Base-by-base conservation (phyloP, 2,797 vertebrate genomes). In the Simalia tracyae region DNA sequence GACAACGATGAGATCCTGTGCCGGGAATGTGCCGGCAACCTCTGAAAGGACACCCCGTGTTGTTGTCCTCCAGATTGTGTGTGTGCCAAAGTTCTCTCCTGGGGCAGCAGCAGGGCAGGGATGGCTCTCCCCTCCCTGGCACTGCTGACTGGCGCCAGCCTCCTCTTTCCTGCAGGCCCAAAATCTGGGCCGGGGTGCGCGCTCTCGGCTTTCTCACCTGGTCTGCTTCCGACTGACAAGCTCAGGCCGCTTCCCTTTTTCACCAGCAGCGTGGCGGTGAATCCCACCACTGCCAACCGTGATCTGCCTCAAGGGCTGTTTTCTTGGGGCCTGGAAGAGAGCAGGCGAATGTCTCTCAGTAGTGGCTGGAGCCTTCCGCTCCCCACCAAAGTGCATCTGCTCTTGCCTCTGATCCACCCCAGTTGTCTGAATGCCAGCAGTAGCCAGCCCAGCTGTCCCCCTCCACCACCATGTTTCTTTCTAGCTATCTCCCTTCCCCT, bases 11-110 rank as follows among this genome's bases (percentile, higher is more conserved):
- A 98, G 96, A 97, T 98, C 95, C 94, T 98, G 86, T 98, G 97
- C 95, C 97, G 97, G 0, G 97, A 97, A 94, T 98, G 98, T 94
- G 98, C 99, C 97, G 97, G 90, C 24, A 98, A 97, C 97, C 97
- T 98, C 98, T 99, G 96, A 98, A 90, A 36, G 19, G 54, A 31
- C 46, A 0, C 1, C 89, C 42, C n/a, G 92, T 76, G 92, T 92
- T 1, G 93, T 90, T 93, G 94, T 0, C 31, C 87, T 94, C 54
- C 66, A 93, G 89, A 86, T 92, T 42, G n/a, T 81, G 95, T 92
- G 86, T 87, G 95, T 95, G 95, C 95, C 94, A 84, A 46, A 4
- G 68, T 24, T 31, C 42, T 0, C 2, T 93, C 92, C 92, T 86
- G 0, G 6, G 54, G 22, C 92, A 5, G 92, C 90, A 2, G 91